Percentiles rank a stretch among this genome's conserved stretches.
Evolutionary conservation across 2,888 invertebrate species (phyloP).

Genomic region (Drosophila austrosaltans): DNA sequence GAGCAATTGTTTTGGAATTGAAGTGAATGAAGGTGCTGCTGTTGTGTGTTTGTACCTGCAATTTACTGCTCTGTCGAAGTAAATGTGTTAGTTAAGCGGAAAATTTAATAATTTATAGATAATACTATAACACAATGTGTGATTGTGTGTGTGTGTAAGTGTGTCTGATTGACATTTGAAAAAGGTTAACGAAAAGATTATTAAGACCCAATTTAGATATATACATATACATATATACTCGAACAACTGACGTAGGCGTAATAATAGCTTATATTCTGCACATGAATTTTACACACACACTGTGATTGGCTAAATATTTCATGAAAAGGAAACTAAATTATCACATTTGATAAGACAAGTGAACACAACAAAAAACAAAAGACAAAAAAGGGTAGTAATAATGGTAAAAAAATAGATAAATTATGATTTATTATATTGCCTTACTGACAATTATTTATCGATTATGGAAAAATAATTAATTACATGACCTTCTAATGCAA

Average conservation of each 20-base stretch:
- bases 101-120: constrained; percentile 64
- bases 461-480: too few relatives aligned
- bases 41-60: constrained; percentile 12
- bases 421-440: too few relatives aligned
- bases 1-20: constrained; percentile 56
- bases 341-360: background rate
- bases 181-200: constrained; percentile 32
- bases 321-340: background rate
- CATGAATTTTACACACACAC: background rate
- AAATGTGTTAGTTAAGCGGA: constrained; percentile 54
- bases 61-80: constrained; percentile 16
- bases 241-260: background rate
- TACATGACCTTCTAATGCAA: too few relatives aligned
- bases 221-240: too few relatives aligned
- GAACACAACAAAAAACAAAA: background rate
- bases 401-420: too few relatives aligned
- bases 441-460: too few relatives aligned
- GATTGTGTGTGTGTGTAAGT: background rate
- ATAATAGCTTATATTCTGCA: background rate
- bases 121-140: constrained; percentile 15
- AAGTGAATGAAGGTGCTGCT: constrained; percentile 9
- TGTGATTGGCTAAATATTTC: background rate
- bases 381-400: too few relatives aligned
- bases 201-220: background rate
- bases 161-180: constrained; percentile 39